These are phyloP conservation scores for Gobiocypris rarus DNA, from an alignment of 2,113 vertebrate species.

Conservation along the genomic window DNA sequence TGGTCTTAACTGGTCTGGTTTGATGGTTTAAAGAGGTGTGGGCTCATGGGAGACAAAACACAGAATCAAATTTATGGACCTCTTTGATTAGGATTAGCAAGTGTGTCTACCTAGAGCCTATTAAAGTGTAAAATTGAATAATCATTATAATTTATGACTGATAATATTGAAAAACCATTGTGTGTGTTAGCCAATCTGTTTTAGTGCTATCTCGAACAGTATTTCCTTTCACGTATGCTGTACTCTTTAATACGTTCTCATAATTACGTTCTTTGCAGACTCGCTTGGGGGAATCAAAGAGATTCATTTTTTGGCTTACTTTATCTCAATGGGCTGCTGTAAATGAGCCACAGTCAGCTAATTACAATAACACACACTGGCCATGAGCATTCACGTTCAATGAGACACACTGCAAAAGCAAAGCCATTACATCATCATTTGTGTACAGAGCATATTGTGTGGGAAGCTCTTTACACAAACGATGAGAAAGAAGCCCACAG, in stretches of 20 bases:
- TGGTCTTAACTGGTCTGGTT: neutral
- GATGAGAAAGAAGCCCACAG: constrained; percentile 12
- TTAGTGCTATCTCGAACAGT: constrained; percentile 21
- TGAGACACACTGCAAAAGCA: constrained; percentile 1
- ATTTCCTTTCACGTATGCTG: constrained; percentile 4
- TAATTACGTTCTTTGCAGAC: constrained; percentile 32
- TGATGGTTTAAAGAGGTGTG: neutral
- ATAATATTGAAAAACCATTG: constrained; percentile 21
- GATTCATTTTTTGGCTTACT: constrained; percentile 14
- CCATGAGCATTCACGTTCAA: neutral
- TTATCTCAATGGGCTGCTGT: constrained; percentile 40
- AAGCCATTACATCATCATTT: constrained; percentile 35
- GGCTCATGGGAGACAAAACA: neutral
- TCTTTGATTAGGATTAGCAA: neutral
- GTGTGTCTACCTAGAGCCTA: neutral
- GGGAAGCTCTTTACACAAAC: constrained; percentile 31
- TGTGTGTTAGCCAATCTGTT: neutral
- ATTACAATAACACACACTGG: constrained; percentile 34
- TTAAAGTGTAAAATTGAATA: neutral
- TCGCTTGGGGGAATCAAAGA: constrained; percentile 39
- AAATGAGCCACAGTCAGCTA: constrained; percentile 37
- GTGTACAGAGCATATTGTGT: constrained; percentile 22
- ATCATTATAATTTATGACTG: neutral
- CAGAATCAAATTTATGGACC: neutral
- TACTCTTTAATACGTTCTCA: constrained; percentile 30